Conservation (phyloP, 64 coral and sea anemone species). For the Pocillopora verrucosa region DNA sequence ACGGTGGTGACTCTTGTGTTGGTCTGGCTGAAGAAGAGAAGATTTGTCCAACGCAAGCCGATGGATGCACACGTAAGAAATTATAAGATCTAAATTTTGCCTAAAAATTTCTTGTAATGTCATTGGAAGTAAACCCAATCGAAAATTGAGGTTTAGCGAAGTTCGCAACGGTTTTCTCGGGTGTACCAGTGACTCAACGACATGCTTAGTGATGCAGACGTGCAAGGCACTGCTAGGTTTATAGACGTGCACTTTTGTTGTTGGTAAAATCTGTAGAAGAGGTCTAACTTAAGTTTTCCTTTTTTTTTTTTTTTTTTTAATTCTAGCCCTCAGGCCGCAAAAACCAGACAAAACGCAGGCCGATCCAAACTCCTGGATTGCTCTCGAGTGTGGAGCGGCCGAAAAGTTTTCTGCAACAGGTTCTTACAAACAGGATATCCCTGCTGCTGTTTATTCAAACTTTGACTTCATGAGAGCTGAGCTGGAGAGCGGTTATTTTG, state of each 20-base stretch:
- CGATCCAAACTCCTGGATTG: conserved; percentile 58
- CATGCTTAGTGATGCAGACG: too few species aligned
- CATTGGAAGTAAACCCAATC: neutral
- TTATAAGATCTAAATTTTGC: neutral
- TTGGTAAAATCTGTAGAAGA: too few species aligned
- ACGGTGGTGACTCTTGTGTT: conserved; percentile 58
- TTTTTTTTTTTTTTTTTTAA: neutral
- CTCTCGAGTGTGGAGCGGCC: conserved; percentile 64
- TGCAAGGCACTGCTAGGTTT: too few species aligned
- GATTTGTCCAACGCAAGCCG: conserved; percentile 51
- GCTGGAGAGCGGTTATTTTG: conserved; percentile 80
- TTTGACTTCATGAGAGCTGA: conserved; percentile 71
- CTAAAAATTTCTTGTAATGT: too few species aligned
- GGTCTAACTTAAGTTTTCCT: too few species aligned
- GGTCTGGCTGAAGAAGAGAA: conserved; percentile 38
- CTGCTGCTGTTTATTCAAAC: conserved; percentile 44
- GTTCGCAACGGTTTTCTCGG: too few species aligned
- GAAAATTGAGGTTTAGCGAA: too few species aligned
- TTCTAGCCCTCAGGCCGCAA: conserved; percentile 56
- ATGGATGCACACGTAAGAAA: conserved; percentile 61
- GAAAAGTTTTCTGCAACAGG: conserved; percentile 79
- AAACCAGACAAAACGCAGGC: conserved; percentile 67
- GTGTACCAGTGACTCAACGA: too few species aligned
- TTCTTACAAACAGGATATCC: conserved; percentile 24
- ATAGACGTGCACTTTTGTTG: too few species aligned